These are phyloP conservation scores for Pocillopora verrucosa DNA, from an alignment of 64 coral and sea anemone species.

Conservation along the genomic window DNA sequence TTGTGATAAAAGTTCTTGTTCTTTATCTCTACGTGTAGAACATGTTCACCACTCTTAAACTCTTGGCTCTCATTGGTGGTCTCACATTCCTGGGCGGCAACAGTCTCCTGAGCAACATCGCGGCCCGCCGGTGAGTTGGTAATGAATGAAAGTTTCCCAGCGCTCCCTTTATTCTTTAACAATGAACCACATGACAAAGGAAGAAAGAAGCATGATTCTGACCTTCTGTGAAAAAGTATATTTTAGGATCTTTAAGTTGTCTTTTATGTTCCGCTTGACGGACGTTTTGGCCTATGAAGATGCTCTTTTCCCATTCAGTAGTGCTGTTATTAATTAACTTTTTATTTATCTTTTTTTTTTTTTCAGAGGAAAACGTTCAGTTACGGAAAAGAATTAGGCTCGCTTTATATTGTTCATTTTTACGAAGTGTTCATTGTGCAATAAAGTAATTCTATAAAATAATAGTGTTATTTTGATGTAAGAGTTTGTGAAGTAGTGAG, in stretches of 20 bases:
- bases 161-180: not conserved
- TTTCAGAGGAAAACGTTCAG: slow-evolving; percentile 41
- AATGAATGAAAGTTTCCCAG: not conserved
- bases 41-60: slow-evolving; percentile 96
- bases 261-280: too few relatives aligned
- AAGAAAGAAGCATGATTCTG: not conserved
- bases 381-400: slow-evolving; percentile 26
- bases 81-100: slow-evolving; percentile 94
- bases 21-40: slow-evolving; percentile 39
- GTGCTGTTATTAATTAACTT: too few relatives aligned
- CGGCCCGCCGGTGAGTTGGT: slow-evolving; percentile 76
- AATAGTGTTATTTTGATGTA: not conserved
- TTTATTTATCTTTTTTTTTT: not conserved
- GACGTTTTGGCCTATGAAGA: too few relatives aligned
- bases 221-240: too few relatives aligned
- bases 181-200: not conserved
- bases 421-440: slow-evolving; percentile 30
- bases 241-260: too few relatives aligned
- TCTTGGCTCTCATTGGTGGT: slow-evolving; percentile 74
- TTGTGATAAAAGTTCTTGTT: too few relatives aligned
- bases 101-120: slow-evolving; percentile 77
- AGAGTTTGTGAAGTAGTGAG: too few relatives aligned
- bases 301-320: too few relatives aligned
- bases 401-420: slow-evolving; percentile 37
- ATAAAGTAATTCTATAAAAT: slow-evolving; percentile 49